Conservation (phyloP, 2,888 invertebrate genomes). For the Rhamphomyia laevipes region DNA sequence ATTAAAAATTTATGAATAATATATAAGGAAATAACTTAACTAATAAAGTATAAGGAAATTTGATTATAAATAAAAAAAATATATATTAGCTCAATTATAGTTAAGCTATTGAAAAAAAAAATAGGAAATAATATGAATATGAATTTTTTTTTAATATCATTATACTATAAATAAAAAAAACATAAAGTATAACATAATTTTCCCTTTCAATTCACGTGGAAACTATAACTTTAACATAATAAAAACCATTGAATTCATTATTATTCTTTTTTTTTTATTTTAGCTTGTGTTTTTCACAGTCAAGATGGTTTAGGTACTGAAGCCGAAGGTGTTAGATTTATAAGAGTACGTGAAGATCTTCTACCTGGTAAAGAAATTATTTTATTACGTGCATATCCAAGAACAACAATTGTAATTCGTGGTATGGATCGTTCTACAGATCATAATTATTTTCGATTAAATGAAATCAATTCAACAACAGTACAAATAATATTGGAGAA, state of each 20-base stretch:
- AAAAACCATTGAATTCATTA: neutral
- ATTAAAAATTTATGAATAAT: too few relatives aligned
- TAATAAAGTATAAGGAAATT: too few relatives aligned
- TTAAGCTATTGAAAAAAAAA: too few relatives aligned
- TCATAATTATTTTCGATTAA: slow-evolving; percentile 35
- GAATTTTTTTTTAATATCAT: too few relatives aligned
- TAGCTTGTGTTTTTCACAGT: slow-evolving; percentile 77
- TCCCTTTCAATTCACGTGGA: too few relatives aligned
- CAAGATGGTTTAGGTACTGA: slow-evolving; percentile 37
- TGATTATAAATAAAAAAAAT: too few relatives aligned
- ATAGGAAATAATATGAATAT: too few relatives aligned
- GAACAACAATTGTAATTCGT: slow-evolving; percentile 38
- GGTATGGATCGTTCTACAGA: slow-evolving; percentile 31
- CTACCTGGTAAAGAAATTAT: slow-evolving; percentile 66
- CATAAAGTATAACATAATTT: too few relatives aligned
- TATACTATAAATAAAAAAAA: too few relatives aligned
- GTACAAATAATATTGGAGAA: slow-evolving; percentile 64
- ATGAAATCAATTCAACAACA: slow-evolving; percentile 64
- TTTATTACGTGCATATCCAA: slow-evolving; percentile 70
- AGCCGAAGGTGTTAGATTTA: slow-evolving; percentile 68
- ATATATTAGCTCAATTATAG: too few relatives aligned
- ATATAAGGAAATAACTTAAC: too few relatives aligned
- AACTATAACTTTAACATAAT: too few relatives aligned
- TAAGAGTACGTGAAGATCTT: slow-evolving; percentile 72
- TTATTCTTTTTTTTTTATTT: slow-evolving; percentile 20